Conservation (phyloP, 1,140 invertebrate species). For the Lanistes nyassanus region DNA sequence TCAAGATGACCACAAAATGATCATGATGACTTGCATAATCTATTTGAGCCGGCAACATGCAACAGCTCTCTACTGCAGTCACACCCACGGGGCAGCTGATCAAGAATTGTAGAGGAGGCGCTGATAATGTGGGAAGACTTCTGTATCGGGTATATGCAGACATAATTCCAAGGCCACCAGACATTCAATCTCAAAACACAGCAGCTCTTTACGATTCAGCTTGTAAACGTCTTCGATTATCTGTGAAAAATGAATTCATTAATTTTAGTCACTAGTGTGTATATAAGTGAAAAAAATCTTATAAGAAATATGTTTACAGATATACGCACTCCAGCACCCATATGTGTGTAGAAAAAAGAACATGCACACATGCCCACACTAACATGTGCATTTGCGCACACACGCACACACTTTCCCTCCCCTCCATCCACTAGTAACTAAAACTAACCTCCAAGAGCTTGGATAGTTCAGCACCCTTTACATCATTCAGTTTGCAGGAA, state of each 20-base stretch:
- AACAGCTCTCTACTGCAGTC: too few species aligned
- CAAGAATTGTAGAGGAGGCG: constrained; percentile 72
- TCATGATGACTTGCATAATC: too few species aligned
- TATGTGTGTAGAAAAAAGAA: too few species aligned
- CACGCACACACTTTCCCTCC: neutral
- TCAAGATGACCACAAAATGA: too few species aligned
- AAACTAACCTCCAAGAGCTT: constrained; percentile 83
- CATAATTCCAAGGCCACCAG: constrained; percentile 94
- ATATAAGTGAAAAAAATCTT: too few species aligned
- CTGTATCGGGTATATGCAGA: constrained; percentile 88
- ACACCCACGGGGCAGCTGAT: constrained; percentile 18
- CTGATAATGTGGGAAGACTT: constrained; percentile 95
- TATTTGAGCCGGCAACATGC: too few species aligned
- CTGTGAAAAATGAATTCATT: constrained; percentile 66
- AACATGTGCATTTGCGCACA: too few species aligned
- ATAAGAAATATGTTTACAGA: too few species aligned
- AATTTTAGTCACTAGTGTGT: too few species aligned
- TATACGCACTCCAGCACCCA: too few species aligned
- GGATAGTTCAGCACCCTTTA: constrained; percentile 88
- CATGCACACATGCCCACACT: too few species aligned
- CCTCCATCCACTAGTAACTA: neutral
- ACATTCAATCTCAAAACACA: constrained; percentile 92
- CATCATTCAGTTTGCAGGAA: constrained; percentile 95
- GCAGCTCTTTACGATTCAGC: constrained; percentile 89
- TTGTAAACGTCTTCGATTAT: constrained; percentile 90